phyloP scores from a whole-genome alignment of 2,797 vertebrate species.

The Petrocephalus sullivani region DNA sequence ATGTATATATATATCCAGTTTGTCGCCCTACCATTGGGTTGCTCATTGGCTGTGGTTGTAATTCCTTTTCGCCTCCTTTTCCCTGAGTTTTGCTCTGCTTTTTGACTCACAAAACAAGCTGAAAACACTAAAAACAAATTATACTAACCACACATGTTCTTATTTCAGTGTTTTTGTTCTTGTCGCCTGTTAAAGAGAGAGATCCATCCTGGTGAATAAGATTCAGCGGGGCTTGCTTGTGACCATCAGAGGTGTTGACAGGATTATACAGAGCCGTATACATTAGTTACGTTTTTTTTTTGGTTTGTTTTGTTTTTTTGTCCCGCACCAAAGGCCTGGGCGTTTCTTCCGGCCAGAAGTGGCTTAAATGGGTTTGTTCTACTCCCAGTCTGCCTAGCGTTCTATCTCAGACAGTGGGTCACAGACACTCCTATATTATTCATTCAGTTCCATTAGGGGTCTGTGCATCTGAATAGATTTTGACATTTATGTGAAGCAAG shows the following conservation, averaged over 20 bases:
- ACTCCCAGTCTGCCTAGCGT: conserved; percentile 46
- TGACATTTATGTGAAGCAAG: conserved; percentile 31
- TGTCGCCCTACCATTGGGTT: neutral
- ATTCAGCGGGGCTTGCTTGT: conserved; percentile 50
- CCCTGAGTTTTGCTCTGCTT: conserved; percentile 50
- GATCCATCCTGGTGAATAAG: conserved; percentile 46
- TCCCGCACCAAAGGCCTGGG: neutral
- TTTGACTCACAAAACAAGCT: conserved; percentile 66
- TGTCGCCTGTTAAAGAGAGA: conserved; percentile 56
- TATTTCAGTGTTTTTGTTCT: conserved; percentile 66
- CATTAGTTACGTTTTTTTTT: neutral
- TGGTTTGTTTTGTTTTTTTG: too few relatives aligned
- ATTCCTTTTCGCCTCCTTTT: conserved; percentile 47
- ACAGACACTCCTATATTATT: conserved; percentile 54
- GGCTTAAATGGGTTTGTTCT: neutral
- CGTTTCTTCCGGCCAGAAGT: neutral
- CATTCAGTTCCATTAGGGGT: conserved; percentile 28
- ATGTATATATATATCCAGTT: neutral
- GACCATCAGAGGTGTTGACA: conserved; percentile 51
- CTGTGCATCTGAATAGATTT: conserved; percentile 36
- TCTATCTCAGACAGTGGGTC: conserved; percentile 43
- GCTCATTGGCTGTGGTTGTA: conserved; percentile 34
- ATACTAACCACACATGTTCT: conserved; percentile 31
- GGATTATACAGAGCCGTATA: conserved; percentile 49
- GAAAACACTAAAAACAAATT: conserved; percentile 44